Base-by-base conservation (phyloP, 2,113 vertebrate species). In the Phylloscopus trochilus region DNA sequence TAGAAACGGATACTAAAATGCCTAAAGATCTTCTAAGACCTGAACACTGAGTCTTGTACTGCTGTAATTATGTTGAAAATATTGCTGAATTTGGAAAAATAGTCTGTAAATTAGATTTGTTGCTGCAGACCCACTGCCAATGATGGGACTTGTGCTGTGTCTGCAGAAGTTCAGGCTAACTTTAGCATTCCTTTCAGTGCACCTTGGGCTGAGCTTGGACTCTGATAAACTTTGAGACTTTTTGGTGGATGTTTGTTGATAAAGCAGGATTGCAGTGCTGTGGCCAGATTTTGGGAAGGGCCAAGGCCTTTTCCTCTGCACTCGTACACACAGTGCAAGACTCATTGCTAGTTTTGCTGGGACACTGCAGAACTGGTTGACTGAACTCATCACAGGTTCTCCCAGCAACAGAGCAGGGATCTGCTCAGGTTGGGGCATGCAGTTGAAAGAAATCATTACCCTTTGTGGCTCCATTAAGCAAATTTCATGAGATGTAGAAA, bases 71-170 rank as follows among this genome's bases (percentile, higher is more conserved):
- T 30, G n/a, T 88, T 81, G 76, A 63, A 94, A 93, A 96, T 94
- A 85, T 74, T 93, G 92, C 87, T 94, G 95, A 91, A 74, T 91
- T 91, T 88, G 67, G 39, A 62, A 81, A 91, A 95, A 21, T 55
- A 58, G 72, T 56, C 82, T 92, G 20, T 83, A 88, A 90, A 91
- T 96, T 75, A 88, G 68, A 92, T 95, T 88, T 94, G 76, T 23
- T 67, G 52, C 76, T 91, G 35, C 64, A 86, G 41, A 83, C 79
- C 70, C n/a, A 35, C 56, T 92, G 87, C 87, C 88, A 95, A 1
- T 52, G 74, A 21, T 59, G 30, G 67, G 70, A 72, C 70, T 91
- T 91, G 5, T 85, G 87, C 87, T 93, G 87, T 56, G 64, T 85
- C 93, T 90, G 93, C 92, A 74, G 69, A 95, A 94, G 44, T 84